Percentiles rank a stretch among this genome's conserved stretches.
Evolutionary conservation across 2,113 vertebrate genomes (phyloP).

Genomic region (Camelus bactrianus): DNA sequence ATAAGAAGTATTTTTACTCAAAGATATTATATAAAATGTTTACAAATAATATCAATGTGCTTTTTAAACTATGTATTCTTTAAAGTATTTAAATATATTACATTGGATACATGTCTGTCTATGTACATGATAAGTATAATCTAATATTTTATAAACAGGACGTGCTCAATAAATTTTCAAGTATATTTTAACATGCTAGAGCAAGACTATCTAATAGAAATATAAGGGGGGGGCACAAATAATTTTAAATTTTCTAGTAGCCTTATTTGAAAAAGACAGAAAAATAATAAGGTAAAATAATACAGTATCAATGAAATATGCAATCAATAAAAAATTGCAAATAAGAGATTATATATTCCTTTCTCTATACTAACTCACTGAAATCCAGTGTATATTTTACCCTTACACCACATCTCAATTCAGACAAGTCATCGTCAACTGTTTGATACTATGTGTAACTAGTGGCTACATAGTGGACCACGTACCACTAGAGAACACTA

Average conservation of each 20-base stretch:
- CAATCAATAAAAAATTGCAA: not conserved
- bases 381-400: not conserved
- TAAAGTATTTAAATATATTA: not conserved
- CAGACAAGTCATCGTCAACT: not conserved
- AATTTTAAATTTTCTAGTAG: not conserved
- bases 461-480: not conserved
- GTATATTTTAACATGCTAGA: not conserved
- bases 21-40: not conserved
- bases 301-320: not conserved
- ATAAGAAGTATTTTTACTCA: not conserved
- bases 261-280: not conserved
- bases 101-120: not conserved
- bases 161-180: not conserved
- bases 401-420: not conserved
- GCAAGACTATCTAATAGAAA: not conserved
- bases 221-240: not conserved
- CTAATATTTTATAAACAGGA: not conserved
- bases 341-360: not conserved
- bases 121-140: not conserved
- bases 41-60: not conserved
- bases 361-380: not conserved
- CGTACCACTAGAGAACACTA: not conserved
- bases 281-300: not conserved
- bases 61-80: not conserved
- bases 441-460: not conserved